Evolutionary conservation across 2,113 vertebrate species (phyloP), one percentile per base, ranked within the genome.

Genomic region (Eulemur rufifrons): DNA sequence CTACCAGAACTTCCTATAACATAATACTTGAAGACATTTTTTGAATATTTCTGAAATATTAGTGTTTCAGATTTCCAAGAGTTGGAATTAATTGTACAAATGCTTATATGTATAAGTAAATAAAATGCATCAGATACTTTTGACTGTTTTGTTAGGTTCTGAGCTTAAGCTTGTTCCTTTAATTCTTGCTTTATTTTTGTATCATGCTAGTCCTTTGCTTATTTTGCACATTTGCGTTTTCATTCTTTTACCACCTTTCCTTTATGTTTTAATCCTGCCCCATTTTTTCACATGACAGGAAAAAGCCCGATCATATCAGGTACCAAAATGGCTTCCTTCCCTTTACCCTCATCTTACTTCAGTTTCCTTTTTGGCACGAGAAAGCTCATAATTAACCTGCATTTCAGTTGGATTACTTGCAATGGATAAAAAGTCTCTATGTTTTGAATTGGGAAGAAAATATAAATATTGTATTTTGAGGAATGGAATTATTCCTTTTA

Each of bases 211-310:
- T 98, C 94, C 98, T 99, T 98, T 98, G 98, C 98, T 98, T 98
- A 91, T 98, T 99, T 98, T 98, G 98, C 98, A 98, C 97, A 98
- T 98, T 99, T 98, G 94, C 98, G 4, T 98, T 98, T 98, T 98
- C 98, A 97, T 98, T 97, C 98, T 98, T 98, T 97, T 97, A 98
- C 92, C 96, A 95, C 91, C 98, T 98, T 98, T 99, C 98, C 91
- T 95, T 98, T 98, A 98, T 98, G 98, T 99, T 99, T 98, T 99
- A 99, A 99, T 98, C 99, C 98, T 98, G 89, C 98, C 98, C 98
- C 98, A 68, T 99, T 99, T 99, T 99, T 99, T 99, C 98, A 99
- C 97, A 98, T 98, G 99, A 99, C 99, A 99, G 99, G 99, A 99
- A 99, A 99, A 99, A 99, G 98, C 98, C 98, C 97, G 98, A 99